Base-by-base conservation (phyloP, 2,797 vertebrate genomes). In the Oreonectes daqikongensis region DNA sequence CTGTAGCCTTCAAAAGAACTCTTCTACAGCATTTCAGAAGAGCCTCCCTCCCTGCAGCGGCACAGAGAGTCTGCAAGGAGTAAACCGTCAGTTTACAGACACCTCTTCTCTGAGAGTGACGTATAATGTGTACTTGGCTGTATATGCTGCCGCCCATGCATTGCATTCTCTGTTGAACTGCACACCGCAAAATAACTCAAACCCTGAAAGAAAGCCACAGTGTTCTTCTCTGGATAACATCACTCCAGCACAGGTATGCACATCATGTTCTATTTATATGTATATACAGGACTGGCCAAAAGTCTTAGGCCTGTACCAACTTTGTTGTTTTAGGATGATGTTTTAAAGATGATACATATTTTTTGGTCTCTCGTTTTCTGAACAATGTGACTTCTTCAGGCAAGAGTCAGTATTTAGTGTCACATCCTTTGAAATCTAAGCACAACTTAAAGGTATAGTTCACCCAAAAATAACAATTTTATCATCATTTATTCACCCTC, bases 41-140 rank as follows among this genome's bases (percentile, higher is more conserved):
- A 4, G n/a, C 52, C 50, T 85, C 1, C 82, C 86, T 0, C 71
- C 64, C 3, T 93, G 92, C 78, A 89, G 59, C 44, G 91, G 90
- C 38, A 83, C 81, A 60, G 90, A 92, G 77, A 88, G 85, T 7
- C 83, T 93, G 57, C 60, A 83, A 28, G 20, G 53, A 9, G 72
- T 88, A 14, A 76, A 89, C 1, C 85, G 79, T 77, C 65, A 60
- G 6, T 87, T 92, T 65, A 91, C 87, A 24, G 90, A 92, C 75
- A 87, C 85, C 17, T 89, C 89, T 42, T 86, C 89, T 63, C 77
- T 92, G 14, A 84, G 89, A 53, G 86, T 89, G 40, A 81, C 89
- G 9, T 90, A 93, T 73, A 93, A 91, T 32, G 85, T 92, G 9
- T 93, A 93, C 75, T 84, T 92, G 30, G 91, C 92, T 69, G 90